phyloP scores from a whole-genome alignment of 2,113 vertebrate genomes.

The Arenaria interpres region DNA sequence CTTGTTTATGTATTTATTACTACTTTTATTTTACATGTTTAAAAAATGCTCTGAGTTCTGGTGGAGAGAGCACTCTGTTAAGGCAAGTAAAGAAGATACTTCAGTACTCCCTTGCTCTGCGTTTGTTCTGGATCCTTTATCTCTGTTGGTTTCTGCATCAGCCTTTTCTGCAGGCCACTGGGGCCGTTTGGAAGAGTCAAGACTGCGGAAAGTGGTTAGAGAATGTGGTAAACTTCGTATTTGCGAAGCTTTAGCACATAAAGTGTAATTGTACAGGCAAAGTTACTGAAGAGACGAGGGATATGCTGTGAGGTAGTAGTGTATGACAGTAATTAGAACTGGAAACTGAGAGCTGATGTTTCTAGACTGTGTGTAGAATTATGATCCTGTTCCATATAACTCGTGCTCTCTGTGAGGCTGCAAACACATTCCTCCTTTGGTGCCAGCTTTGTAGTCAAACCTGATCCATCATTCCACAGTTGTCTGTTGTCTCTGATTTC shows the following conservation, averaged over 20 bases:
- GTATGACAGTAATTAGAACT: background rate
- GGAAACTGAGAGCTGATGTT: background rate
- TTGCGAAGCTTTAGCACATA: background rate
- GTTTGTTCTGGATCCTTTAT: background rate
- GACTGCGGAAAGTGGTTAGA: background rate
- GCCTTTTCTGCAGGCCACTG: background rate
- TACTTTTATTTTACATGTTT: background rate
- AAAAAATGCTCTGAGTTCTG: background rate
- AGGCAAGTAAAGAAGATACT: background rate
- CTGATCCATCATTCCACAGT: background rate
- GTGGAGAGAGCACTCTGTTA: background rate
- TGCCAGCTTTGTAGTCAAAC: background rate
- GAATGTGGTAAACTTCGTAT: background rate
- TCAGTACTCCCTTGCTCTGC: background rate
- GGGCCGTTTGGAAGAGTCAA: background rate
- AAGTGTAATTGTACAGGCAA: background rate
- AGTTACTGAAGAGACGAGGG: background rate
- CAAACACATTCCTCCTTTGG: background rate
- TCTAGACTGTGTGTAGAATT: background rate
- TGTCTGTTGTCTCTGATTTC: background rate
- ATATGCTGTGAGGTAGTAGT: background rate
- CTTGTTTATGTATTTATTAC: background rate
- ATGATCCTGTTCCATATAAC: background rate
- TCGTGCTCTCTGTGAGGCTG: background rate
- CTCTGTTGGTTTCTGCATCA: background rate